A percentile compares a stretch with the other conserved stretches of the same genome.
Evolutionary conservation across 2,797 vertebrate species (phyloP).

Genomic region (Moxostoma hubbsi): DNA sequence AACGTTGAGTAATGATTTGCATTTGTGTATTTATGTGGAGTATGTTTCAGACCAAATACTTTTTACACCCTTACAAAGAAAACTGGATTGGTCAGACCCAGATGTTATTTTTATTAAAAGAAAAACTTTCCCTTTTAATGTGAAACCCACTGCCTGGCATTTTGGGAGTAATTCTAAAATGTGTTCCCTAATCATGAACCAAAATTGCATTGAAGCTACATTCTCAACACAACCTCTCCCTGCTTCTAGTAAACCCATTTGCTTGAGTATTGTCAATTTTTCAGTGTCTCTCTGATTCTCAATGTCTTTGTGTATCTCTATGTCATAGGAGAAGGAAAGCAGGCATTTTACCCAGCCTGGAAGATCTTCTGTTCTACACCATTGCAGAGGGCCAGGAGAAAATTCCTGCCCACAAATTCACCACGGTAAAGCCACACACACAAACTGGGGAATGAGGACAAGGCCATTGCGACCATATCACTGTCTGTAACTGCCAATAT

Average conservation of each 20-base stretch:
- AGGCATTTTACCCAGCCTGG: slow-evolving; percentile 88
- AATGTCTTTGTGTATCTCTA: slow-evolving; percentile 1
- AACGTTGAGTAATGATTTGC: no score
- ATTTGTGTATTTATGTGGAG: no score
- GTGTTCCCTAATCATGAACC: slow-evolving; percentile 18
- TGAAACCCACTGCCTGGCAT: slow-evolving; percentile 61
- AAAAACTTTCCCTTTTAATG: no score
- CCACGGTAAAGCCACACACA: slow-evolving; percentile 83
- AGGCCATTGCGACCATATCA: not conserved
- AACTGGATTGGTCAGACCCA: no score
- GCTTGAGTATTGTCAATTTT: slow-evolving; percentile 40
- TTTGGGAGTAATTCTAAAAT: slow-evolving; percentile 41
- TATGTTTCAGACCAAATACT: no score
- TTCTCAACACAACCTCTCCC: slow-evolving; percentile 59
- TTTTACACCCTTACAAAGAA: no score
- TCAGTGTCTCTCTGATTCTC: slow-evolving; percentile 28
- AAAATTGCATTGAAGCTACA: not conserved
- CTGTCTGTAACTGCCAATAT: not conserved
- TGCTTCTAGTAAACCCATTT: slow-evolving; percentile 39
- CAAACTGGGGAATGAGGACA: not conserved
- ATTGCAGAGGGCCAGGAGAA: slow-evolving; percentile 98
- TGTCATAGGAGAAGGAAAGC: slow-evolving; percentile 88
- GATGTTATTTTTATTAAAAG: no score
- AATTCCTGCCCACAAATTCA: slow-evolving; percentile 86
- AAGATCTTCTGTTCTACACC: slow-evolving; percentile 84